Percentiles rank a stretch among this genome's conserved stretches.
phyloP scores from a whole-genome alignment of 2,797 vertebrate genomes.

The Lagorchestes hirsutus region DNA sequence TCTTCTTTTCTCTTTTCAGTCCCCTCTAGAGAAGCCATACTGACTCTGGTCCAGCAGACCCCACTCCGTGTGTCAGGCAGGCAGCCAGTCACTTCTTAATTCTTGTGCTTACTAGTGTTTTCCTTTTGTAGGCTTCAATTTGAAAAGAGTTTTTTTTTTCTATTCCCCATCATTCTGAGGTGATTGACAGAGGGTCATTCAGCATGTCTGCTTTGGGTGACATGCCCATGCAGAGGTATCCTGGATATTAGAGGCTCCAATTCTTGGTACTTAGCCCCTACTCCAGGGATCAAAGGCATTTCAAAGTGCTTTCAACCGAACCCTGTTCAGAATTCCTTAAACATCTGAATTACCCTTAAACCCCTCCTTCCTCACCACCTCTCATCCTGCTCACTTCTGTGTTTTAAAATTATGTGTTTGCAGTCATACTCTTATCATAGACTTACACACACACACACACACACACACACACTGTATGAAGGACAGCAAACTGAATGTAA shows the following conservation, averaged over 20 bases:
- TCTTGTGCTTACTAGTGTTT: neutral
- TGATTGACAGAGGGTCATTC: neutral
- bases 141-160: neutral
- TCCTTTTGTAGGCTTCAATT: neutral
- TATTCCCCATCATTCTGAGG: neutral
- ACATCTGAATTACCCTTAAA: too few species aligned
- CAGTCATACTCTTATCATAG: neutral
- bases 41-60: neutral
- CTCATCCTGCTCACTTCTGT: neutral
- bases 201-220: neutral
- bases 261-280: neutral
- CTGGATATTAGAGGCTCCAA: neutral
- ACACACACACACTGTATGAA: neutral
- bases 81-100: neutral
- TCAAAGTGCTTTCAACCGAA: neutral
- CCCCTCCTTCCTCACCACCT: neutral
- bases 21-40: neutral
- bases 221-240: neutral
- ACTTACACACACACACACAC: too few species aligned
- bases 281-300: neutral
- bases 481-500: neutral
- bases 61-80: neutral
- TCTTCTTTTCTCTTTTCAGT: neutral
- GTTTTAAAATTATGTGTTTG: neutral
- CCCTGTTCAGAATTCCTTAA: neutral